Evolutionary conservation across 2,113 vertebrate genomes (phyloP).

Genomic region (Sus scrofa): DNA sequence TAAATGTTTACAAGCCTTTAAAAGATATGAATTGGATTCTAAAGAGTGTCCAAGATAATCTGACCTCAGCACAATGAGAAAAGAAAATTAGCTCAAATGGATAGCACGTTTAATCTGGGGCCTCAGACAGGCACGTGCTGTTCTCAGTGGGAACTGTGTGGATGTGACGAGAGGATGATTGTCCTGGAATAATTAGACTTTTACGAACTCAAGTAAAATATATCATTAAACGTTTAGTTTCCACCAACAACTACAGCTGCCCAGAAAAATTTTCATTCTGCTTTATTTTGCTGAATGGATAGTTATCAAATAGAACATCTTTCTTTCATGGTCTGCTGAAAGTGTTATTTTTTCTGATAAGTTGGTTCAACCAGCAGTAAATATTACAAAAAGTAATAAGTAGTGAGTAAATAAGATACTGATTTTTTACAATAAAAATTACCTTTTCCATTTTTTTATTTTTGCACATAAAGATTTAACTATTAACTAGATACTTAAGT

Average conservation of each 20-base stretch:
- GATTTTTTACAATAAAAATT: constrained; percentile 70
- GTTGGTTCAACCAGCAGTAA: constrained; percentile 40
- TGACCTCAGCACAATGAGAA: background rate
- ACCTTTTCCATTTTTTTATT: constrained; percentile 56
- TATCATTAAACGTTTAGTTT: constrained; percentile 65
- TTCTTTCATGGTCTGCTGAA: background rate
- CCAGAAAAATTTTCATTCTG: background rate
- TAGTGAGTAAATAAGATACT: constrained; percentile 30
- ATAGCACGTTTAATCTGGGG: background rate
- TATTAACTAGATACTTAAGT: constrained; percentile 84
- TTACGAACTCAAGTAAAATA: constrained; percentile 52
- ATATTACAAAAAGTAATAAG: constrained; percentile 67
- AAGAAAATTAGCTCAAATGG: constrained; percentile 16
- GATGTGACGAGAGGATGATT: background rate
- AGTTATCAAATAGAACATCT: constrained; percentile 38
- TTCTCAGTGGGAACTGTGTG: constrained; percentile 15
- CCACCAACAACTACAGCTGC: constrained; percentile 39
- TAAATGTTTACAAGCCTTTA: background rate
- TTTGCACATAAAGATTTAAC: constrained; percentile 77
- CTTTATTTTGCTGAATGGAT: background rate
- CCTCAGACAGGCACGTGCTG: background rate
- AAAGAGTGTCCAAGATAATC: background rate
- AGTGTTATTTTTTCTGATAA: constrained; percentile 9
- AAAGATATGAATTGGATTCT: constrained; percentile 32
- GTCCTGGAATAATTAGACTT: background rate